Base-by-base conservation (phyloP, 1,140 invertebrate genomes). In the Mesaphorura yosii region DNA sequence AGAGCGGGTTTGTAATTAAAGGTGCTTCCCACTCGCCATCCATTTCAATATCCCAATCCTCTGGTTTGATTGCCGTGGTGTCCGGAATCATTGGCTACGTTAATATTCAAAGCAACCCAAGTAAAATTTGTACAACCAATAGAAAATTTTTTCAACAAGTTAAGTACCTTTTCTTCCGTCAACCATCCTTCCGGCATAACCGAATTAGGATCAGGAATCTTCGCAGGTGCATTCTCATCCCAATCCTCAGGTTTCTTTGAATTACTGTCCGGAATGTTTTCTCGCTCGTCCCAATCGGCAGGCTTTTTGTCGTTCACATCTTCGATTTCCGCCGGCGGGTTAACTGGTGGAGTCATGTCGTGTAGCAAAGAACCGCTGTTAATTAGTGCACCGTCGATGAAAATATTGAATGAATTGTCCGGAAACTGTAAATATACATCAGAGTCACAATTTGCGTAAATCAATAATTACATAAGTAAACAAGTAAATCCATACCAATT, bases 1-100 rank as follows among this genome's bases (percentile, higher is more conserved):
- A 97, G n/a, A 76, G 77, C 0, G 92, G 89, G 74, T 99, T 98
- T 54, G 81, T 78, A 27, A 97, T 82, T 47, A 92, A 73, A 0
- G 93, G 87, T 17, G 95, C 81, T 72, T 98, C 95, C 93, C 94
- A 98, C 69, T 89, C 85, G 1, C 95, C 95, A 73, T 98, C 95
- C 82, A 98, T 98, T 59, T 95, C 90, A 42, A 85, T 79, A 72
- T 98, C 94, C 80, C 79, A 80, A 46, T 64, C 62, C 25, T 58
- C 56, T 3, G 59, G 62, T 17, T 48, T 53, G n/a, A 34, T 51
- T 12, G 59, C 64, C 23, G 2, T 50, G 4, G 51, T 28, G 38
- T 64, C 62, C 23, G 57, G 51, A 53, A 63, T 48, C 48, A 77
- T 69, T 40, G 72, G 69, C 55, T 63, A 26, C 28, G 12, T 6